Conservation (phyloP, 1,140 invertebrate species). For the Bombus consobrinus region DNA sequence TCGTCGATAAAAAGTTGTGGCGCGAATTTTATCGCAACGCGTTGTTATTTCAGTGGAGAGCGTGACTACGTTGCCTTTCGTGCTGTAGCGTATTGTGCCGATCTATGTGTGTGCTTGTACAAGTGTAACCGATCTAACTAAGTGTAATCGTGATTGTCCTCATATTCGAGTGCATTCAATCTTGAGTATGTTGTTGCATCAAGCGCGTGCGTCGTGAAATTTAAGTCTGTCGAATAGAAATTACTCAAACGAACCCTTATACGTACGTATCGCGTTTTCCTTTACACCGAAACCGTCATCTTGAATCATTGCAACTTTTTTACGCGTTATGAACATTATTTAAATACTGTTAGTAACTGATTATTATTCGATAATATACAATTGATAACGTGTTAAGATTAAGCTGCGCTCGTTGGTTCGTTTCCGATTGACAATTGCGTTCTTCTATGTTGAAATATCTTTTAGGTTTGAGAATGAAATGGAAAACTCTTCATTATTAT, state of each 20-base stretch:
- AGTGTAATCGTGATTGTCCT: slow-evolving; percentile 46
- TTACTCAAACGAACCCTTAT: background rate
- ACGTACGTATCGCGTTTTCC: background rate
- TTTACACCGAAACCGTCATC: background rate
- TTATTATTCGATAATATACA: too few species aligned
- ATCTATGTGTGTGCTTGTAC: background rate
- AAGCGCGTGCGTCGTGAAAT: slow-evolving; percentile 8
- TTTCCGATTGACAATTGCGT: too few species aligned
- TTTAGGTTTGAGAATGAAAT: background rate
- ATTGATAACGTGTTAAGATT: too few species aligned
- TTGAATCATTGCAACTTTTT: background rate
- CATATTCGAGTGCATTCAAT: slow-evolving; percentile 38
- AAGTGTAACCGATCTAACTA: slow-evolving; percentile 42
- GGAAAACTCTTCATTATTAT: background rate
- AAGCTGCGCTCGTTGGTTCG: too few species aligned
- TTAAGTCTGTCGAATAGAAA: background rate
- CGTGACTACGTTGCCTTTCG: slow-evolving; percentile 15
- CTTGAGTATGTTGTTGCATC: slow-evolving; percentile 10
- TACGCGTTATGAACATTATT: background rate
- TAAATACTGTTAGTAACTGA: too few species aligned
- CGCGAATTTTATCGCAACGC: slow-evolving; percentile 31
- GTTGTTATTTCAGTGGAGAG: slow-evolving; percentile 18
- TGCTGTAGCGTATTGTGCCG: background rate
- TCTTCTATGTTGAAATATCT: background rate
- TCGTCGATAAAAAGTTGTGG: slow-evolving; percentile 36